phyloP scores from a whole-genome alignment of 2,797 vertebrate genomes.

The Ctenopoma kingsleyae region DNA sequence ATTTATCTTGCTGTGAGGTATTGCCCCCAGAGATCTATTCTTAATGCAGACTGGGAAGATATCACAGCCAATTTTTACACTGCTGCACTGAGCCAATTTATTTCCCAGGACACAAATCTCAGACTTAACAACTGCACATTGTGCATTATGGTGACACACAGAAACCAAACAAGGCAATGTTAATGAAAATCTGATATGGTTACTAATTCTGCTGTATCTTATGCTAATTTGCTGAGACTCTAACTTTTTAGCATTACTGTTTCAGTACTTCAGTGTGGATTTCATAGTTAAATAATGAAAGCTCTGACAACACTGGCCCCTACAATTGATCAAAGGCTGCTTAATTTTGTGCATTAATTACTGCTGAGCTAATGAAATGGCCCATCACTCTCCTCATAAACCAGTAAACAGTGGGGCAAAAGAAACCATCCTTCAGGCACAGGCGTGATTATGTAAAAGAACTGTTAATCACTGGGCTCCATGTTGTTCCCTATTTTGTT shows the following conservation, averaged over 20 bases:
- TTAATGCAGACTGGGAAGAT: constrained; percentile 35
- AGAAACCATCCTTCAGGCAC: constrained; percentile 75
- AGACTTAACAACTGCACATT: constrained; percentile 32
- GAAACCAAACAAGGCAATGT: constrained; percentile 13
- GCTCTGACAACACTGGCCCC: constrained; percentile 50
- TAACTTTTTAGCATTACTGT: constrained; percentile 33
- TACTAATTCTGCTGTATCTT: constrained; percentile 3
- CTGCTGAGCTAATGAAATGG: constrained; percentile 76
- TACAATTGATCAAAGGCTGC: constrained; percentile 76
- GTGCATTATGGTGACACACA: constrained; percentile 32
- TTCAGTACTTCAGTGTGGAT: constrained; percentile 35
- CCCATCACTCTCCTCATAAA: constrained; percentile 80
- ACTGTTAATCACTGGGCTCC: constrained; percentile 70
- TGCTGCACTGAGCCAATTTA: constrained; percentile 37
- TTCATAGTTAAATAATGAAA: constrained; percentile 59
- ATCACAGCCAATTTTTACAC: constrained; percentile 52
- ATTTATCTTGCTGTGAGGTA: constrained; percentile 58
- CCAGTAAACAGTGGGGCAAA: constrained; percentile 77
- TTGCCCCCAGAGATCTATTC: constrained; percentile 53
- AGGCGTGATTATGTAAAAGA: constrained; percentile 70
- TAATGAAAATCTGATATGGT: constrained; percentile 23
- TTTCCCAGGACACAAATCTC: constrained; percentile 53
- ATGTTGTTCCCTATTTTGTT: constrained; percentile 67
- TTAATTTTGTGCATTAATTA: constrained; percentile 79
- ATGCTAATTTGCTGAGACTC: constrained; percentile 11